Base-by-base conservation (phyloP, 2,888 invertebrate species). In the Argyra leucocephala region DNA sequence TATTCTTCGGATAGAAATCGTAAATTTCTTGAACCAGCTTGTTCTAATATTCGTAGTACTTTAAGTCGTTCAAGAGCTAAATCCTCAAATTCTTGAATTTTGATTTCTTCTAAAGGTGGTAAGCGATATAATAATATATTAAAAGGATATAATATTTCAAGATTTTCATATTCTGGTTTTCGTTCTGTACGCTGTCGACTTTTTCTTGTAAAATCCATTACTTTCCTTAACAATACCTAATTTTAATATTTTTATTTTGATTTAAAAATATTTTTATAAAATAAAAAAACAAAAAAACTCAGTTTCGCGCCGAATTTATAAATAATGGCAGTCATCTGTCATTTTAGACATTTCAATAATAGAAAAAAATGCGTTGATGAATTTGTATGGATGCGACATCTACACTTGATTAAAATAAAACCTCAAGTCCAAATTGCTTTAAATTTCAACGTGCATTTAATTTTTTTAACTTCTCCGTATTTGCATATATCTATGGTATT, bases 81-180 rank as follows among this genome's bases (percentile, higher is more conserved):
- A 62, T 89, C 88, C 82, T 96, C 93, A 78, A 96, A 95, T 78
- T 95, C 93, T 68, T 87, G 83, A 23, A 96, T 82, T 65, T 86
- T 83, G 67, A 96, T 85, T 66, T 87, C 85, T 68, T 86, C 86
- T 36, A 76, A 81, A 7, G 96, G 96, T 36, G 92, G 89, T 36
- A 84, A 74, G 72, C 83, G 84, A 74, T 95, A 96, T 75, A 96
- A 83, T 77, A 88, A 87, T 18, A 94, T 81, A 80, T 90, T 89
- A 74, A 88, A 88, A 1, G 87, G 86, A 80, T 89, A 91, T 58
- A 81, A 78, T 73, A 83, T 83, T 22, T 81, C 78, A 9, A 84
- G 79, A 72, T 81, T 82, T 31, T 82, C 81, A 18, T 76, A 74
- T 62, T 78, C 69, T 6, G 76, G 72, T 37, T 72, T 74, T 7